Evolutionary conservation across 1,140 invertebrate species (phyloP).

Genomic region (Bombus confusus): DNA sequence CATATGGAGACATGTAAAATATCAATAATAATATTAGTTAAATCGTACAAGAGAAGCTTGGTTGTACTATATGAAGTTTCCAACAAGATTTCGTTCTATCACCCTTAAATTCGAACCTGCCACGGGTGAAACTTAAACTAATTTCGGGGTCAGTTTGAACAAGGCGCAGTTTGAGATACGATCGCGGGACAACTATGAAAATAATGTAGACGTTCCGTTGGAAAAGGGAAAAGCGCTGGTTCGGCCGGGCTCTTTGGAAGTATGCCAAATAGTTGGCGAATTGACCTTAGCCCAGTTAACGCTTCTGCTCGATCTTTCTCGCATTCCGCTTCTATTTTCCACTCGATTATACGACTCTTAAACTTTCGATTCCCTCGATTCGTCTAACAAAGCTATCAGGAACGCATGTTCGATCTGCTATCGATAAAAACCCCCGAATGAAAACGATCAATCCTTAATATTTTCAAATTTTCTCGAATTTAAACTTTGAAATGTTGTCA

Average conservation of each 20-base stretch:
- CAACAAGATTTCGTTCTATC: neutral
- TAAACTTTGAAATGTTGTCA: neutral
- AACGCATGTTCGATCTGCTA: neutral
- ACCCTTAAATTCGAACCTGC: neutral
- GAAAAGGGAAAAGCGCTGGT: constrained; percentile 31
- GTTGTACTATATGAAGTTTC: neutral
- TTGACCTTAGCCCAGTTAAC: constrained; percentile 72
- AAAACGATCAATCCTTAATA: neutral
- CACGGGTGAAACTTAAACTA: neutral
- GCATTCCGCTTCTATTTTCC: constrained; percentile 41
- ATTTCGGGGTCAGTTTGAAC: neutral
- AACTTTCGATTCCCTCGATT: neutral
- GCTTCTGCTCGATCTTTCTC: constrained; percentile 54
- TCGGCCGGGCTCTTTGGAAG: constrained; percentile 53
- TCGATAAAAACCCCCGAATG: neutral
- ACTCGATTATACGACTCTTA: constrained; percentile 48
- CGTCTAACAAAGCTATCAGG: neutral
- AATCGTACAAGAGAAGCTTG: neutral
- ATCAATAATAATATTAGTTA: neutral
- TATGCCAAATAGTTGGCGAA: constrained; percentile 68
- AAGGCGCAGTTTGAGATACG: neutral
- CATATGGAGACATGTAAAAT: neutral
- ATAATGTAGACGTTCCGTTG: constrained; percentile 17
- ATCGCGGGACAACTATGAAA: constrained; percentile 32
- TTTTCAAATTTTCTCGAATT: neutral